Percentiles rank a stretch among this genome's conserved stretches.
Conservation (phyloP, 2,888 invertebrate genomes). For the Sialis fuliginosa region DNA sequence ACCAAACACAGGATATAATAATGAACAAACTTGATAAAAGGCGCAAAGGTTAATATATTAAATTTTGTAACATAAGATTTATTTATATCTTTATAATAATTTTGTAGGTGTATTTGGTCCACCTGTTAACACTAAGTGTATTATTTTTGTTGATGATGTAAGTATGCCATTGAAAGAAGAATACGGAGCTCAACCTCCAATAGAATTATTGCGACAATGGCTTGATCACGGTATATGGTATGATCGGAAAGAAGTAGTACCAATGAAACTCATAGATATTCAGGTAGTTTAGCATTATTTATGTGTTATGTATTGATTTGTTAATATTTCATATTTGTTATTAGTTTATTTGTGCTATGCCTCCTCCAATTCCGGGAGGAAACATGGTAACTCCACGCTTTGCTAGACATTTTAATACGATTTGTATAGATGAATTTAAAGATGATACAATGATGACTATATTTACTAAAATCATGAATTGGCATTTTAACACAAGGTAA, state of each 20-base stretch:
- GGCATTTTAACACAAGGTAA: constrained; percentile 85
- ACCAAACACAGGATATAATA: constrained; percentile 86
- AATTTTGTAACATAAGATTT: not conserved
- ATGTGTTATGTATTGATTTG: not conserved
- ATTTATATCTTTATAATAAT: not conserved
- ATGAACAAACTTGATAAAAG: constrained; percentile 88
- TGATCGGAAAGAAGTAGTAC: constrained; percentile 62
- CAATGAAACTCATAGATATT: constrained; percentile 69
- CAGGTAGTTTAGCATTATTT: constrained; percentile 32
- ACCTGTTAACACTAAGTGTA: constrained; percentile 72
- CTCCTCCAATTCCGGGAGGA: constrained; percentile 57
- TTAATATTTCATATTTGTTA: constrained; percentile 1
- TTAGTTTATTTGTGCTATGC: constrained; percentile 76
- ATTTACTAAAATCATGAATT: constrained; percentile 76
- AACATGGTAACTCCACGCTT: constrained; percentile 74
- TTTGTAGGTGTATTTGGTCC: constrained; percentile 70
- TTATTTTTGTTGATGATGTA: constrained; percentile 91
- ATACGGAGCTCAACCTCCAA: constrained; percentile 88
- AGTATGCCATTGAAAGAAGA: constrained; percentile 83
- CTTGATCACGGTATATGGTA: constrained; percentile 84
- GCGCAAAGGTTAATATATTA: constrained; percentile 44
- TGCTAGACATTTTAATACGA: constrained; percentile 68
- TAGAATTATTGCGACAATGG: constrained; percentile 79
- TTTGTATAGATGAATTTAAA: constrained; percentile 79
- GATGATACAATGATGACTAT: constrained; percentile 69